Evolutionary conservation across 2,113 vertebrate genomes (phyloP).

Genomic region (Ancistrus triradiatus): DNA sequence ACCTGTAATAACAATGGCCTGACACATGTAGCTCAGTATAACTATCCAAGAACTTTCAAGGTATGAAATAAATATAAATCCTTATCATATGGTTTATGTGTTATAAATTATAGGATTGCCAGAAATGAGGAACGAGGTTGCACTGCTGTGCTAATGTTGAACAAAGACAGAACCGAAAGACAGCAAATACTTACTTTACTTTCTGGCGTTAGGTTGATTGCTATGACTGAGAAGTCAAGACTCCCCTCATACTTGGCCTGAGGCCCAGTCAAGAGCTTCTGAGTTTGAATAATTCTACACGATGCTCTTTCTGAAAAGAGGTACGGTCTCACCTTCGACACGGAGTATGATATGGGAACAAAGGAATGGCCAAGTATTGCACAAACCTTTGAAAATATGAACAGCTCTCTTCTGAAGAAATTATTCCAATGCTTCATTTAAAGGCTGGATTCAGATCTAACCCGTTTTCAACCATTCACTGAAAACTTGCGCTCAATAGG

Average conservation of each 20-base stretch:
- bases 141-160: conserved; percentile 9
- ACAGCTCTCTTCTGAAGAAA: not conserved
- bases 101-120: conserved; percentile 16
- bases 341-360: not conserved
- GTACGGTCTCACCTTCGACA: not conserved
- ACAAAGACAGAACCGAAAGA: conserved; percentile 2
- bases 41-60: conserved; percentile 24
- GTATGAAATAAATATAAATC: conserved; percentile 14
- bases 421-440: conserved; percentile 15
- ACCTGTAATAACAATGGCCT: not conserved
- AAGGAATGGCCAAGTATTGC: too few relatives aligned
- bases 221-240: conserved; percentile 4
- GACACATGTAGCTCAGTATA: conserved; percentile 8
- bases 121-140: conserved; percentile 43
- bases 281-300: not conserved
- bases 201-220: not conserved
- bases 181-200: conserved; percentile 10
- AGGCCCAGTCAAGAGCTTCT: not conserved
- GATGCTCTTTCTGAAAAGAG: not conserved
- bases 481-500: conserved; percentile 10
- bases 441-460: conserved; percentile 3
- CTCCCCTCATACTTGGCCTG: conserved; percentile 3
- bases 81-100: conserved; percentile 6
- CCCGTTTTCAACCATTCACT: conserved; percentile 1
- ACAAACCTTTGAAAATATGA: too few relatives aligned